Conservation (phyloP, 1,140 invertebrate genomes). For the Eumeta japonica region DNA sequence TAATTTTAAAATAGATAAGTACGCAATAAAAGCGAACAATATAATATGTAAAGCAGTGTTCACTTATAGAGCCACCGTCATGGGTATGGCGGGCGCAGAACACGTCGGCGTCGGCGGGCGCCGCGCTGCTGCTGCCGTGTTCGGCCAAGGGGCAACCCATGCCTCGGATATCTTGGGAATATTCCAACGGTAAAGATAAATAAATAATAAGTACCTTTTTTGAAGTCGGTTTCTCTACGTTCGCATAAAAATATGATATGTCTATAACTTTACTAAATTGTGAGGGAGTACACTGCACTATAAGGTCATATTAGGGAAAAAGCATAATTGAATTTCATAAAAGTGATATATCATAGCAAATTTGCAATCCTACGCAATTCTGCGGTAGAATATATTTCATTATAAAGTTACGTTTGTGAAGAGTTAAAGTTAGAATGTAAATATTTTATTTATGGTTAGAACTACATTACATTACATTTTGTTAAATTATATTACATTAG, state of each 20-base stretch:
- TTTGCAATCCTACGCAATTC: too few species aligned
- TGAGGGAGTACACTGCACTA: not conserved
- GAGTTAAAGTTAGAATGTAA: too few species aligned
- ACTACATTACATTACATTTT: too few species aligned
- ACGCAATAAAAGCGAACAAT: too few species aligned
- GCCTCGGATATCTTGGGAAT: slow-evolving; percentile 47
- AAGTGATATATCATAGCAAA: too few species aligned
- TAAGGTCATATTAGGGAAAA: not conserved
- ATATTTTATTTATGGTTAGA: too few species aligned
- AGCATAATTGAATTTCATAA: too few species aligned
- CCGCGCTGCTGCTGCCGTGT: slow-evolving; percentile 40
- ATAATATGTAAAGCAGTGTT: slow-evolving; percentile 46
- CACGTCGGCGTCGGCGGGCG: slow-evolving; percentile 44
- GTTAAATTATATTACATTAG: too few species aligned
- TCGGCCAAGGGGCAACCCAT: slow-evolving; percentile 45
- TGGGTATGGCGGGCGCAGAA: slow-evolving; percentile 50
- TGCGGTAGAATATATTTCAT: too few species aligned
- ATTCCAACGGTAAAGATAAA: slow-evolving; percentile 29
- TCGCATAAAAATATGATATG: not conserved
- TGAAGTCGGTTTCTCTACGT: not conserved
- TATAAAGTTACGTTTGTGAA: too few species aligned
- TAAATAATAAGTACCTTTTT: not conserved
- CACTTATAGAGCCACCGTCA: slow-evolving; percentile 36
- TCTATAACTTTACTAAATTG: not conserved
- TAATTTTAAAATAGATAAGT: not conserved